phyloP scores from a whole-genome alignment of 2,113 vertebrate species.

The Terrapene triunguis region DNA sequence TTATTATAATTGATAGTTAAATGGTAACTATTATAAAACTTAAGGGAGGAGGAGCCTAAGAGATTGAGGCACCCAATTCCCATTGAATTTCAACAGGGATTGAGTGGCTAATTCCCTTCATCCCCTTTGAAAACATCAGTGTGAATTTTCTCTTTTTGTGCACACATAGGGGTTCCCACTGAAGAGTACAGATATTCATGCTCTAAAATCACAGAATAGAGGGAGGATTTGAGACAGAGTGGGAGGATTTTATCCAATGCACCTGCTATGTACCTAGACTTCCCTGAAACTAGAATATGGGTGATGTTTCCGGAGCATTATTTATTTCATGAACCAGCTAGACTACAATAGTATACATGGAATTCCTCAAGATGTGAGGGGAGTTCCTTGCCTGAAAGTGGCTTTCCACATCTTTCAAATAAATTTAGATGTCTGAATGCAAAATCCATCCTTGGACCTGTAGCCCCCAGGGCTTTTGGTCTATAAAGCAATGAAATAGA shows the following conservation, averaged over 20 bases:
- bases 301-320: neutral
- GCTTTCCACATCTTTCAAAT: neutral
- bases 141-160: neutral
- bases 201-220: neutral
- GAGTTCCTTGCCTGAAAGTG: neutral
- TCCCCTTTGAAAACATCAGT: conserved; percentile 6
- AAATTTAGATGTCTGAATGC: neutral
- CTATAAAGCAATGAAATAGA: neutral
- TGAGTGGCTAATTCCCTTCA: neutral
- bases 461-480: neutral
- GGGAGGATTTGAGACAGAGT: neutral
- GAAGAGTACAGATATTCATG: neutral
- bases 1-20: neutral
- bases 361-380: neutral
- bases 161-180: neutral
- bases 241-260: neutral
- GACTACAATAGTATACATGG: neutral
- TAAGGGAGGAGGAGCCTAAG: neutral
- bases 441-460: neutral
- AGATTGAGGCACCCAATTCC: neutral
- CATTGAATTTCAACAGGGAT: neutral
- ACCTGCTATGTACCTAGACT: neutral
- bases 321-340: neutral
- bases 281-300: neutral
- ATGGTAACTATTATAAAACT: neutral